Evolutionary conservation across 2,797 vertebrate species (phyloP).

Genomic region (Hippopotamyrus pictus): DNA sequence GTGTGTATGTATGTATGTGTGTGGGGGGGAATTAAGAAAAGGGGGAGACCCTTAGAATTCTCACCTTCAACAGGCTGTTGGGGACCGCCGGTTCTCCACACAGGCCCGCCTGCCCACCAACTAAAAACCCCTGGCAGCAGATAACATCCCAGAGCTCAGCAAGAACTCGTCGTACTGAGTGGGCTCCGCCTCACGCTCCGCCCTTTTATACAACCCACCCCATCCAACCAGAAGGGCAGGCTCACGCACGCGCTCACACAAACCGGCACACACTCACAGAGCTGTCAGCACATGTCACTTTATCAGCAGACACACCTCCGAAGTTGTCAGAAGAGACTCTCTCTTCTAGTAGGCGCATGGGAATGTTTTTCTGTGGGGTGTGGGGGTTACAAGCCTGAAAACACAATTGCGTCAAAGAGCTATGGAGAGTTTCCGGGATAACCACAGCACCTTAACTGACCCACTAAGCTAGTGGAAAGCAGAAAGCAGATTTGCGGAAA

Average conservation of each 20-base stretch:
- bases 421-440: conserved; percentile 18
- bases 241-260: conserved; percentile 36
- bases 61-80: conserved; percentile 39
- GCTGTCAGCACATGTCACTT: conserved; percentile 41
- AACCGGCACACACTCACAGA: conserved; percentile 3
- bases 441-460: conserved; percentile 26
- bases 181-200: conserved; percentile 34
- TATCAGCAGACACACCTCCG: conserved; percentile 25
- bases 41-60: conserved; percentile 14
- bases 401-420: not conserved
- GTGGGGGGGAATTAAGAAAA: not conserved
- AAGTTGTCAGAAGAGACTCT: conserved; percentile 25
- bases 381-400: not conserved
- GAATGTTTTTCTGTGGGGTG: not conserved
- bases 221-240: conserved; percentile 53
- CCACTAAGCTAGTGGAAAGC: not conserved
- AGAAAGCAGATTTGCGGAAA: not conserved
- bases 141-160: conserved; percentile 25
- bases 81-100: conserved; percentile 14
- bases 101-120: not conserved
- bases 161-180: conserved; percentile 37
- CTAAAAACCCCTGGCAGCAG: conserved; percentile 26
- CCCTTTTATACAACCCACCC: conserved; percentile 55
- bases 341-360: conserved; percentile 17
- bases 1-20: not conserved